Percentiles rank a stretch among this genome's conserved stretches.
These are phyloP conservation scores for Cercopithecus mona DNA, from an alignment of 2,113 vertebrate species.

Conservation along the genomic window DNA sequence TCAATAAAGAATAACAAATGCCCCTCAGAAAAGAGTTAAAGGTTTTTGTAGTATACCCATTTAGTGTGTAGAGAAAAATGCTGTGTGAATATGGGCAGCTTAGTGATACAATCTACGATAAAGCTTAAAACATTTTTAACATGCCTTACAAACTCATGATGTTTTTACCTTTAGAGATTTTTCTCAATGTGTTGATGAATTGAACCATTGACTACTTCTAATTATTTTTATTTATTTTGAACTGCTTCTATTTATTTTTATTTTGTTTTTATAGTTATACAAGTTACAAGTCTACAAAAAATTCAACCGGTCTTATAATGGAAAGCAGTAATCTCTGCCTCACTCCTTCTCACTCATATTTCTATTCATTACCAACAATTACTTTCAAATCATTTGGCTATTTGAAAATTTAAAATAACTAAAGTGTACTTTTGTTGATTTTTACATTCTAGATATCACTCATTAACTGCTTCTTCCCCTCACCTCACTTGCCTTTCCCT, in stretches of 20 bases:
- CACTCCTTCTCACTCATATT: background rate
- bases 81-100: background rate
- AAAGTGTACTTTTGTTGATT: background rate
- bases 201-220: background rate
- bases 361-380: background rate
- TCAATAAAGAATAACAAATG: background rate
- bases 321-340: background rate
- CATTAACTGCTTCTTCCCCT: background rate
- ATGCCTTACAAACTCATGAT: background rate
- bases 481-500: accelerated
- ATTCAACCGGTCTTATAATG: background rate
- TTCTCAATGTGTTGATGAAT: background rate
- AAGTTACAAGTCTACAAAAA: background rate
- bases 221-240: background rate
- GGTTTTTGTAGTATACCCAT: background rate
- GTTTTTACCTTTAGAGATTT: background rate
- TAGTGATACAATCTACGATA: background rate
- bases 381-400: background rate
- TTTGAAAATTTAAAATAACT: background rate
- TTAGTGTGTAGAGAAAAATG: background rate
- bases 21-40: background rate
- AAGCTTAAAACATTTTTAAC: background rate
- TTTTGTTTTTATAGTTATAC: background rate
- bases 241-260: background rate
- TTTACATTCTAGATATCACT: background rate